These are phyloP conservation scores for Trachops cirrhosus DNA, from an alignment of 2,797 vertebrate genomes.

Conservation along the genomic window DNA sequence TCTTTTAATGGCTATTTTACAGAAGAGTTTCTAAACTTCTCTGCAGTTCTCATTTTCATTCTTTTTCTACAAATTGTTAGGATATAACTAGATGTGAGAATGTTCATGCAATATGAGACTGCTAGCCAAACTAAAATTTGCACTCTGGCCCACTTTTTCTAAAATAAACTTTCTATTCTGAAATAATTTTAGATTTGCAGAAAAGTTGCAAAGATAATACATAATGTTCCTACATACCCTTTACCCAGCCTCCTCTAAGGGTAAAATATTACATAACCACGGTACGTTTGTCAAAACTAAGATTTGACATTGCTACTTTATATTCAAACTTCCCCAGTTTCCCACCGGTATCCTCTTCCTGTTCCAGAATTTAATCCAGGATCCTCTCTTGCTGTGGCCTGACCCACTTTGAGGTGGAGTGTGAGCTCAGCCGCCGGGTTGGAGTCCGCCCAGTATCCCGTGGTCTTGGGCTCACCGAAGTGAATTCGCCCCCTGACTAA, in stretches of 20 bases:
- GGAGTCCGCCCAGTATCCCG: background rate
- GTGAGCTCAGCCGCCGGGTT: fast-evolving
- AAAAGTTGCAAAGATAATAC: constrained; percentile 1
- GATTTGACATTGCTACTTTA: background rate
- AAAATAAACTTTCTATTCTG: constrained; percentile 26
- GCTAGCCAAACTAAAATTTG: constrained; percentile 44
- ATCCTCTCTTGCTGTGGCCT: background rate
- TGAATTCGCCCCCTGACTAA: background rate
- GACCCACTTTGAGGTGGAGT: background rate
- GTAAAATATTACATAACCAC: background rate
- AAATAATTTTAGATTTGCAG: constrained; percentile 6
- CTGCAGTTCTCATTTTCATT: constrained; percentile 21
- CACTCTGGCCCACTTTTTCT: constrained; percentile 42
- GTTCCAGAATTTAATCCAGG: background rate
- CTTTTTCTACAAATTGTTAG: constrained; percentile 4
- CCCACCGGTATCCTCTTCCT: background rate
- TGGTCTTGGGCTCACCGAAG: background rate
- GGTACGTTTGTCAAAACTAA: background rate
- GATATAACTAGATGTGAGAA: constrained; percentile 39
- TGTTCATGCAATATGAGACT: background rate
- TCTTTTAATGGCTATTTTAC: background rate
- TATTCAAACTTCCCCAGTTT: background rate
- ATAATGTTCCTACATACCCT: background rate
- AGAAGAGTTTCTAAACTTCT: background rate
- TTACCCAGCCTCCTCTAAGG: background rate